Evolutionary conservation across 2,888 invertebrate genomes (phyloP).

Genomic region (Rhagium mordax): DNA sequence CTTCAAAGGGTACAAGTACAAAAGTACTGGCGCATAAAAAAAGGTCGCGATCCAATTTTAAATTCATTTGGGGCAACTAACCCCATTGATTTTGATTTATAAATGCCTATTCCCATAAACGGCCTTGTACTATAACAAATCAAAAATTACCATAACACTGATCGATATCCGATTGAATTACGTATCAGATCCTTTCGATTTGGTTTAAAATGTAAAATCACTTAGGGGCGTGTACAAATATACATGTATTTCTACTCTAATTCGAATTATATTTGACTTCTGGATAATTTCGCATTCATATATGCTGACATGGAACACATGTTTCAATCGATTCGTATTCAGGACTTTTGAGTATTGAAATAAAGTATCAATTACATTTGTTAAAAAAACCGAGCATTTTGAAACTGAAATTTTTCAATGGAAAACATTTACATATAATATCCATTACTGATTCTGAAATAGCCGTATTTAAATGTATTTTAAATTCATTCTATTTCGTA

Average conservation of each 20-base stretch:
- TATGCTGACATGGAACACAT: constrained; percentile 61
- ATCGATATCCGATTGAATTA: constrained; percentile 64
- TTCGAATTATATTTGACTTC: constrained; percentile 65
- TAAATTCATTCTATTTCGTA: not conserved
- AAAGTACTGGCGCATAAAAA: constrained; percentile 50
- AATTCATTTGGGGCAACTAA: constrained; percentile 67
- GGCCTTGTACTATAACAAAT: constrained; percentile 67
- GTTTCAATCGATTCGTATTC: constrained; percentile 42
- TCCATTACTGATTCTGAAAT: constrained; percentile 12
- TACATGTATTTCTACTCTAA: constrained; percentile 60
- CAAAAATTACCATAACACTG: constrained; percentile 68
- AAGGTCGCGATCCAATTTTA: constrained; percentile 65
- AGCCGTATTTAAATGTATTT: constrained; percentile 19
- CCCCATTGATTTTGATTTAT: constrained; percentile 55
- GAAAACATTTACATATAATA: constrained; percentile 11
- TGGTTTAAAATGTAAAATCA: constrained; percentile 62
- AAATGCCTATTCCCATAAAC: constrained; percentile 65
- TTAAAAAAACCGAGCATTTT: constrained; percentile 9
- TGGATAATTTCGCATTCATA: constrained; percentile 62
- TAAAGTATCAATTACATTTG: constrained; percentile 56
- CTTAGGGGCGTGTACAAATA: constrained; percentile 64
- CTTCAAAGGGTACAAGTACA: constrained; percentile 54
- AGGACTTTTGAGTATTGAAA: constrained; percentile 39
- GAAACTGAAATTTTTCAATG: constrained; percentile 2
- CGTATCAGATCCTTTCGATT: constrained; percentile 62